These are phyloP conservation scores for Hassar affinis DNA, from an alignment of 2,113 vertebrate genomes.

Conservation along the genomic window DNA sequence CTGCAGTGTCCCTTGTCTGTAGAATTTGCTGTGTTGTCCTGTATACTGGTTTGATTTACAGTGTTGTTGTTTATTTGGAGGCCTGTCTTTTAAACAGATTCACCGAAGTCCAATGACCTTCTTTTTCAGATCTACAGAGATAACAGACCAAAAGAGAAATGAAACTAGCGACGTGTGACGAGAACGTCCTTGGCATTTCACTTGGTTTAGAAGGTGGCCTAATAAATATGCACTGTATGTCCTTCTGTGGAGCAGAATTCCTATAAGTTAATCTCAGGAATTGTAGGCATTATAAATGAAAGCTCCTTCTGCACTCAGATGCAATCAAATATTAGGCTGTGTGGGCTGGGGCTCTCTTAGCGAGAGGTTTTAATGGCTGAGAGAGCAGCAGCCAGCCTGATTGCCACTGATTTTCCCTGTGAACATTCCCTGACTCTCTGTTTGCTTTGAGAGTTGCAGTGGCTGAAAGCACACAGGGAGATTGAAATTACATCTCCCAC, in stretches of 20 bases:
- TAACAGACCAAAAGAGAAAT: conserved; percentile 1
- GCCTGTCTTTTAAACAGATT: conserved; percentile 13
- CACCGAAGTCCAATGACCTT: background rate
- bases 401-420: conserved; percentile 57
- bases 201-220: conserved; percentile 8
- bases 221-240: conserved; percentile 22
- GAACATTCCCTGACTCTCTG: conserved; percentile 53
- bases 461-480: conserved; percentile 42
- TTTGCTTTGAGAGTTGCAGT: conserved; percentile 55
- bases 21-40: background rate
- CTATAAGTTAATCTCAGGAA: conserved; percentile 38
- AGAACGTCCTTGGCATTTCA: conserved; percentile 25
- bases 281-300: conserved; percentile 38
- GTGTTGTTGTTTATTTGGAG: background rate
- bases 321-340: conserved; percentile 48
- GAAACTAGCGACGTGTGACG: conserved; percentile 15
- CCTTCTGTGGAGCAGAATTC: conserved; percentile 30
- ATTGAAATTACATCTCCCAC: conserved; percentile 55
- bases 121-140: conserved; percentile 6
- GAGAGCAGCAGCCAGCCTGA: conserved; percentile 43
- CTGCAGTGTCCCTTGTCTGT: conserved; percentile 1
- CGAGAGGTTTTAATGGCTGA: conserved; percentile 45
- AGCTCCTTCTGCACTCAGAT: conserved; percentile 28
- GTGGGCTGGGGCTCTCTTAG: conserved; percentile 25
- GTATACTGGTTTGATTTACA: conserved; percentile 34